These are phyloP conservation scores for Raja brachyura DNA, from an alignment of 2,113 vertebrate genomes.

Conservation along the genomic window DNA sequence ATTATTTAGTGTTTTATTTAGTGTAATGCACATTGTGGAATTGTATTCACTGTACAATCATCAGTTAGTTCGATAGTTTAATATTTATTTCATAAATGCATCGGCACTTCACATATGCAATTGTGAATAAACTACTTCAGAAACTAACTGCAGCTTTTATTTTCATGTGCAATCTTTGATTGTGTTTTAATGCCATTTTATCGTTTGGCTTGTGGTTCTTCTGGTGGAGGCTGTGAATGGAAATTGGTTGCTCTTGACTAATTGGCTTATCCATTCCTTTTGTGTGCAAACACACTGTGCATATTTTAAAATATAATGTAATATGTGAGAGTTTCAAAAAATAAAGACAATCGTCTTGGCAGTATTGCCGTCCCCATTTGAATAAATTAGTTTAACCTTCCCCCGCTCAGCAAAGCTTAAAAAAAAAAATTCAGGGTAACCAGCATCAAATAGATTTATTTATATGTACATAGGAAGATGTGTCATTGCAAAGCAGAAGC, in stretches of 20 bases:
- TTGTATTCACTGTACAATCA: not conserved
- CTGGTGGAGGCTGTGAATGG: not conserved
- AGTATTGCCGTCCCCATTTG: not conserved
- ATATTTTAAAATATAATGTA: slow-evolving; percentile 20
- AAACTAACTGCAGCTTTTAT: slow-evolving; percentile 13
- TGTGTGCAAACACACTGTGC: not conserved
- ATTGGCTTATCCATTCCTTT: slow-evolving; percentile 7
- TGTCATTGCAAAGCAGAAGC: not conserved
- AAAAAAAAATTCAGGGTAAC: not conserved
- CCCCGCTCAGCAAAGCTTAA: not conserved
- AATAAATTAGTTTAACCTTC: not conserved
- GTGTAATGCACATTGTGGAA: not conserved
- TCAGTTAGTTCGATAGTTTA: not conserved
- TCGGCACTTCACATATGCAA: not conserved
- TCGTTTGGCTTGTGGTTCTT: not conserved
- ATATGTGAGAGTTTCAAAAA: not conserved
- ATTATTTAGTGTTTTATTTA: slow-evolving; percentile 23
- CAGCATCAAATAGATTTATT: not conserved
- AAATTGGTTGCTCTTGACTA: not conserved
- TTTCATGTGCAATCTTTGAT: not conserved
- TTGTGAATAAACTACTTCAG: not conserved
- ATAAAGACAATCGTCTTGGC: not conserved
- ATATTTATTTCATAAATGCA: not conserved
- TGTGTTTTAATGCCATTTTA: slow-evolving; percentile 10
- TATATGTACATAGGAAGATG: not conserved